Conservation (phyloP, 1,140 invertebrate genomes). For the Nebria ingens region DNA sequence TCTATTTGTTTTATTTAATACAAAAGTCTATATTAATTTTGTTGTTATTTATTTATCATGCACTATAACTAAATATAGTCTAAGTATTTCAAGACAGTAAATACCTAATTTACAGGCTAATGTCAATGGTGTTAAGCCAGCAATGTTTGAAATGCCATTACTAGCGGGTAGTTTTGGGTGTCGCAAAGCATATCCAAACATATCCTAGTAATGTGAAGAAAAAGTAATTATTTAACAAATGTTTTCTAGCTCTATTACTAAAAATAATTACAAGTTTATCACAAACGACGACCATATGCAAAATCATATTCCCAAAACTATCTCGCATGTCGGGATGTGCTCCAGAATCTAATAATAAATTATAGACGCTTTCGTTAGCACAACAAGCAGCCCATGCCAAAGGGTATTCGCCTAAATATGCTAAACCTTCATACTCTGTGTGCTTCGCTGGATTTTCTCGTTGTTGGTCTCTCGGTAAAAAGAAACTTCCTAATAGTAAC, state of each 20-base stretch:
- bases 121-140: constrained; percentile 90
- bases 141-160: constrained; percentile 76
- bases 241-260: background rate
- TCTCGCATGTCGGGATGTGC: constrained; percentile 90
- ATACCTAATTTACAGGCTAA: constrained; percentile 78
- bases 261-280: constrained; percentile 74
- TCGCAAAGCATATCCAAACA: constrained; percentile 94
- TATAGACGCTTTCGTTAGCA: constrained; percentile 95
- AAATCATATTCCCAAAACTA: constrained; percentile 88
- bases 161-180: constrained; percentile 88
- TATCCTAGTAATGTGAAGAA: constrained; percentile 65
- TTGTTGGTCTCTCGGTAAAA: constrained; percentile 86
- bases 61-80: background rate
- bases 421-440: constrained; percentile 91
- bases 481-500: constrained; percentile 62
- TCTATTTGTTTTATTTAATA: no score
- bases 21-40: background rate
- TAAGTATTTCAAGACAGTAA: constrained; percentile 5
- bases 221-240: background rate
- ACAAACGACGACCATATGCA: constrained; percentile 97
- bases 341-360: constrained; percentile 80
- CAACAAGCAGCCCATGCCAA: constrained; percentile 94
- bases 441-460: constrained; percentile 53
- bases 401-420: constrained; percentile 93
- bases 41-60: background rate